Evolutionary conservation across 2,797 vertebrate genomes (phyloP), one percentile per base, ranked within the genome.

Genomic region (Clangula hyemalis): DNA sequence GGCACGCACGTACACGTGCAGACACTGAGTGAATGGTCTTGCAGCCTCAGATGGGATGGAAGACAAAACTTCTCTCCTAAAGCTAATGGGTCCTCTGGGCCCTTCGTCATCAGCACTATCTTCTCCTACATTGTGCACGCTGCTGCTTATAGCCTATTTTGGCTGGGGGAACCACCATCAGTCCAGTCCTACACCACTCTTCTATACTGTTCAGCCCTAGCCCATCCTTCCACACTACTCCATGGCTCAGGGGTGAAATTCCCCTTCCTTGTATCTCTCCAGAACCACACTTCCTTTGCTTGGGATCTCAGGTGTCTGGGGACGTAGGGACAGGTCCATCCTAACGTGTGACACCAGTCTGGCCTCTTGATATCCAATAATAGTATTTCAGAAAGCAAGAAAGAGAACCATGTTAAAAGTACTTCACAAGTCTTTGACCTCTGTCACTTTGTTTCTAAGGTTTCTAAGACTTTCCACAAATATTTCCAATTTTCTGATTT

Each of bases 161-260:
- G 61, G 17, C 27, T 0, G 0, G 3, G 5, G 1, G 8, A 64
- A 7, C 13, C 39, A 32, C 19, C 51, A 5, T 11, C 38, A 74
- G 16, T 30, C 21, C 69, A 85, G 11, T 22, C 13, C 32, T 49
- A 43, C 18, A 43, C 43, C 43, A 43, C 43, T 43, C 43, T 19
- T 43, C 43, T 43, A 43, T 43, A 19, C 2, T 43, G 18, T 2
- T 43, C 43, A 85, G 10, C 36, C 11, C 32, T 49, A 43, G 36
- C 2, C 5, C 0, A 0, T 19, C 56, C 41, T 74, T 54, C 54
- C 41, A n/a, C 15, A 7, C 8, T 66, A 27, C 11, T 74, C n/a
- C 58, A 70, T 51, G 15, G 58, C 2, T 12, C 36, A 28, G 53
- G 13, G 27, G 15, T 14, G 15, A 66, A 78, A 47, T 34, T 39